Evolutionary conservation across 2,797 vertebrate genomes (phyloP), one percentile per base, ranked within the genome.

Genomic region (Eleutherodactylus coqui): DNA sequence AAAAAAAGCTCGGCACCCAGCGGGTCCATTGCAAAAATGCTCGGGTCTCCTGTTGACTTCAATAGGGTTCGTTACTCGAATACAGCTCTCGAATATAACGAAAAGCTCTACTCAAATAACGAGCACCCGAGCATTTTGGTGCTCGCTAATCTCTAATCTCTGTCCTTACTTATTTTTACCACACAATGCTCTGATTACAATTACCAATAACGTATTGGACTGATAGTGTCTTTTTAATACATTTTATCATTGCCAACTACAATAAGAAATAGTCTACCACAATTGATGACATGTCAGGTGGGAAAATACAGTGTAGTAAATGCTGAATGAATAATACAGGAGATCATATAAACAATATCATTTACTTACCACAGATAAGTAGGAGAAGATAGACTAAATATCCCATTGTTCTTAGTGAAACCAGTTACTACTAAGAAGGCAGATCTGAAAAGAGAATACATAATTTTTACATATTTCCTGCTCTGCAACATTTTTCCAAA

Each of bases 301-400:
- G 16, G 27, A 36, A 67, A 19, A 19, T 36, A 19, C 5, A 69
- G 9, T 36, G 64, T 9, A 21, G 67, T 16, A 41, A 11, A 70
- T 11, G 13, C 19, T 4, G 0, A 38, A 14, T 4, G 38, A 38
- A 38, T 69, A 69, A 27, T 16, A 36, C 3, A 21, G 14, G 4
- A 69, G 21, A 69, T 16, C 11, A 29, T 47, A 11, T 51, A 21
- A 36, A 5, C 29, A 76, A 76, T 34, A 51, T 43, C 6, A 13
- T 14, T 62, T 8, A 84, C 86, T 84, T 87, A 87, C 86, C 86
- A 75, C 36, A 80, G 27, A 7, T 9, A 29, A 69, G 47, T 49
- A 87, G n/a, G 51, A 45, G 85, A 78, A 24, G 2, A 88, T 21
- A 83, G 86, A 4, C 4, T 1, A 64, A 4, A 60, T 36, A 85